These are phyloP conservation scores for Darevskia mixta DNA, from an alignment of 2,797 vertebrate species.

Conservation along the genomic window DNA sequence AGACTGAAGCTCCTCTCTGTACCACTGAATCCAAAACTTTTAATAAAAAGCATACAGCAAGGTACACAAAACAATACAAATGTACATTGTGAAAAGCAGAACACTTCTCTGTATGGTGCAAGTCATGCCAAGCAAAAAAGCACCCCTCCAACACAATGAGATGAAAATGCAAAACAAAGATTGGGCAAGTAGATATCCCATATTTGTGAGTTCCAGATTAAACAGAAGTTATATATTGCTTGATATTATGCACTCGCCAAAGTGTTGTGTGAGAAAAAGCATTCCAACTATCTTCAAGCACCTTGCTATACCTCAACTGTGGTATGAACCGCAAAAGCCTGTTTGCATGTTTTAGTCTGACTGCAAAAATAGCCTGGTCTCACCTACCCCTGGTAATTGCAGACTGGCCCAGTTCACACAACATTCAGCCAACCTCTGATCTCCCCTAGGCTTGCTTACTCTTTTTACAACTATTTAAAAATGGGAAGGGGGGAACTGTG, in stretches of 20 bases:
- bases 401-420: neutral
- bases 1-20: neutral
- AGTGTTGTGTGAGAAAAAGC: neutral
- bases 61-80: neutral
- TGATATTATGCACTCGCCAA: neutral
- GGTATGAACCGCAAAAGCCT: neutral
- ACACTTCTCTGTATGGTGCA: neutral
- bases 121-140: neutral
- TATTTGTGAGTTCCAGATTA: neutral
- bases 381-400: too few relatives aligned
- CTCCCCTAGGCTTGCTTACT: neutral
- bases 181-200: neutral
- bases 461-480: neutral
- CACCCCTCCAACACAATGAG: neutral
- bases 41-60: conserved; percentile 23
- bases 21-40: neutral
- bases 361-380: neutral
- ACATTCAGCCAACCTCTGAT: neutral
- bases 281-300: neutral
- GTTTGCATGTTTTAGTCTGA: neutral
- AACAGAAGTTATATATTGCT: neutral
- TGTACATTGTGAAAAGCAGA: neutral
- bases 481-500: too few relatives aligned
- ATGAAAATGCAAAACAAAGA: neutral
- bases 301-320: neutral